A percentile compares a stretch with the other conserved stretches of the same genome.
phyloP scores from a whole-genome alignment of 2,113 vertebrate species.

The Zosterops borbonicus region DNA sequence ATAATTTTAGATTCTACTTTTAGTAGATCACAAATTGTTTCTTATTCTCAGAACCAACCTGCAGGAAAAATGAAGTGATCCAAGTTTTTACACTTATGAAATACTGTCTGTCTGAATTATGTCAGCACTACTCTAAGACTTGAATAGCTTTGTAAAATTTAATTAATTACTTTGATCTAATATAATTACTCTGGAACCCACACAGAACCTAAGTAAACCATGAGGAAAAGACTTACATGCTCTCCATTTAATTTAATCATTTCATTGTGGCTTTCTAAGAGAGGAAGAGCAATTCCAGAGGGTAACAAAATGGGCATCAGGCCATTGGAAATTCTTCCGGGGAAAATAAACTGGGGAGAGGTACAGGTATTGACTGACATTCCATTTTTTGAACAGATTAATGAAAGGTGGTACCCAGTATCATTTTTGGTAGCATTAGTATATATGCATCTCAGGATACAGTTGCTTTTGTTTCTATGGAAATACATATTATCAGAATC shows the following conservation, averaged over 20 bases:
- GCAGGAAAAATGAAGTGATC: not conserved
- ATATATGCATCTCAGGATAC: not conserved
- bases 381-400: not conserved
- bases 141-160: slow-evolving; percentile 18
- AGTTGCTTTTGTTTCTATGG: not conserved
- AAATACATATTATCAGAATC: not conserved
- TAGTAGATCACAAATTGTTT: not conserved
- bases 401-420: not conserved
- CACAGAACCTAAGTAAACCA: not conserved
- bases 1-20: slow-evolving; percentile 18
- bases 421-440: not conserved
- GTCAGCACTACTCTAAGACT: not conserved
- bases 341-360: not conserved
- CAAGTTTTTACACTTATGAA: not conserved
- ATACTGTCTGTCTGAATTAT: not conserved
- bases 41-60: not conserved
- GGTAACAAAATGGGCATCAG: not conserved
- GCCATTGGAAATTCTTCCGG: not conserved
- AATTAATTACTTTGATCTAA: slow-evolving; percentile 5
- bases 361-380: not conserved
- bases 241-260: not conserved
- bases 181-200: not conserved
- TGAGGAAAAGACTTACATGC: not conserved
- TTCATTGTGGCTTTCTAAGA: not conserved
- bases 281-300: not conserved